Evolutionary conservation across 2,797 vertebrate species (phyloP).

Genomic region (Rhadinocentrus ornatus): DNA sequence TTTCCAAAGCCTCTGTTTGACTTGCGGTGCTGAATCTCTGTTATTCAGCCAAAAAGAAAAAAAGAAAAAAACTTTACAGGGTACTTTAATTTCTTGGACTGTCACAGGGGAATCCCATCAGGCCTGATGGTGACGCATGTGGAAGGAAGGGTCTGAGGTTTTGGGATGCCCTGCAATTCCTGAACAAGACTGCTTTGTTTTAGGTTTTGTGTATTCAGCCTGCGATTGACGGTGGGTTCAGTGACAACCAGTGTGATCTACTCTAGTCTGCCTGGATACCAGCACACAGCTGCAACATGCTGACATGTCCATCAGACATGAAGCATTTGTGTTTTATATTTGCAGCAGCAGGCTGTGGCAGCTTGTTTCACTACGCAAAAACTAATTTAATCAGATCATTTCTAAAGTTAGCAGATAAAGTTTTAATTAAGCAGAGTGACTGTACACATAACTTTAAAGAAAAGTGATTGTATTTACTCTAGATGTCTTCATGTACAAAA

Average conservation of each 20-base stretch:
- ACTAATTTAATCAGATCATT: slow-evolving; percentile 54
- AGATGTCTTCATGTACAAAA: slow-evolving; percentile 26
- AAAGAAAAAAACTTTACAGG: slow-evolving; percentile 39
- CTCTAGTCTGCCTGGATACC: slow-evolving; percentile 73
- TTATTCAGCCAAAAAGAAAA: slow-evolving; percentile 77
- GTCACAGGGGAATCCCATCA: slow-evolving; percentile 75
- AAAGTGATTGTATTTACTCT: slow-evolving; percentile 23
- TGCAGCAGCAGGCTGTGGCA: slow-evolving; percentile 39
- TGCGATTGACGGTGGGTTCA: slow-evolving; percentile 12
- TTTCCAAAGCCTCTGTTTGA: slow-evolving; percentile 64
- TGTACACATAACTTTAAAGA: slow-evolving; percentile 17
- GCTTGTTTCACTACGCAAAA: slow-evolving; percentile 45
- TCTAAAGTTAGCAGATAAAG: not conserved
- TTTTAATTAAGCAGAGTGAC: slow-evolving; percentile 23
- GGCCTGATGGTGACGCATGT: slow-evolving; percentile 58
- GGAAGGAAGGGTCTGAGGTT: slow-evolving; percentile 45
- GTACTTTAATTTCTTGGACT: slow-evolving; percentile 75
- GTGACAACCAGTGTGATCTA: slow-evolving; percentile 24
- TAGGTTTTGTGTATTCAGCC: slow-evolving; percentile 37
- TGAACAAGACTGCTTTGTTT: slow-evolving; percentile 22
- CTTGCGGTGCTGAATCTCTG: slow-evolving; percentile 62
- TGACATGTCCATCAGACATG: slow-evolving; percentile 54
- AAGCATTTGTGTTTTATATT: slow-evolving; percentile 61
- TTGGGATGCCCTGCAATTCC: slow-evolving; percentile 57
- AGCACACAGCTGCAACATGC: slow-evolving; percentile 56